Conservation (phyloP, 2,888 invertebrate genomes). For the Platerodrilus igneus region DNA sequence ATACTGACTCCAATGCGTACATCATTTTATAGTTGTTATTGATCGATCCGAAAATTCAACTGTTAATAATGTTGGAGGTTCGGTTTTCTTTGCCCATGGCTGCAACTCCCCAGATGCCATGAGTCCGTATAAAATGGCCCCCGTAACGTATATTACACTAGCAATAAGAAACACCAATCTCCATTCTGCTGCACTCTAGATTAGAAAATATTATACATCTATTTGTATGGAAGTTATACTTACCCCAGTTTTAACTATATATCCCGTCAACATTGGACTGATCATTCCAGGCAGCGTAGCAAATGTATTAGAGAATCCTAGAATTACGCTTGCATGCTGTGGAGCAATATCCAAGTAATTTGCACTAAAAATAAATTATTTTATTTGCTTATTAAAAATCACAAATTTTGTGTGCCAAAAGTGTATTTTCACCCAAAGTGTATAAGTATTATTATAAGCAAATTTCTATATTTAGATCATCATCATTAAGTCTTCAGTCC, state of each 20-base stretch:
- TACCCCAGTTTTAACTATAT: slow-evolving; percentile 67
- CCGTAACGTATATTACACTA: slow-evolving; percentile 73
- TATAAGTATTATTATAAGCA: too few relatives aligned
- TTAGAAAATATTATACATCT: too few relatives aligned
- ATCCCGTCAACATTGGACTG: slow-evolving; percentile 76
- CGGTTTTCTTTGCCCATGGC: slow-evolving; percentile 64
- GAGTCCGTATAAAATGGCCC: slow-evolving; percentile 74
- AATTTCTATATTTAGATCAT: too few relatives aligned
- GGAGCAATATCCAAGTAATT: slow-evolving; percentile 88
- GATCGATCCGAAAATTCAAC: too few relatives aligned
- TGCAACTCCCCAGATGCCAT: slow-evolving; percentile 80
- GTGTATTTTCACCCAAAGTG: too few relatives aligned
- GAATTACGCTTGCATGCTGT: slow-evolving; percentile 82
- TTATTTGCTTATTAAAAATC: background rate
- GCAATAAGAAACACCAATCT: slow-evolving; percentile 81
- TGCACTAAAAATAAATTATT: slow-evolving; percentile 51
- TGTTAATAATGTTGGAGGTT: too few relatives aligned
- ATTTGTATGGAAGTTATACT: slow-evolving; percentile 9
- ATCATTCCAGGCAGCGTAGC: slow-evolving; percentile 89
- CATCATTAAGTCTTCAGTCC: too few relatives aligned
- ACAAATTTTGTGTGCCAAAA: too few relatives aligned
- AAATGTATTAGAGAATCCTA: slow-evolving; percentile 88
- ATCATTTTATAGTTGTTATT: too few relatives aligned
- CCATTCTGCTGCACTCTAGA: slow-evolving; percentile 59
- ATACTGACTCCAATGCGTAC: too few relatives aligned